Base-by-base conservation (phyloP, 2,888 invertebrate genomes). In the Macropis europaea region DNA sequence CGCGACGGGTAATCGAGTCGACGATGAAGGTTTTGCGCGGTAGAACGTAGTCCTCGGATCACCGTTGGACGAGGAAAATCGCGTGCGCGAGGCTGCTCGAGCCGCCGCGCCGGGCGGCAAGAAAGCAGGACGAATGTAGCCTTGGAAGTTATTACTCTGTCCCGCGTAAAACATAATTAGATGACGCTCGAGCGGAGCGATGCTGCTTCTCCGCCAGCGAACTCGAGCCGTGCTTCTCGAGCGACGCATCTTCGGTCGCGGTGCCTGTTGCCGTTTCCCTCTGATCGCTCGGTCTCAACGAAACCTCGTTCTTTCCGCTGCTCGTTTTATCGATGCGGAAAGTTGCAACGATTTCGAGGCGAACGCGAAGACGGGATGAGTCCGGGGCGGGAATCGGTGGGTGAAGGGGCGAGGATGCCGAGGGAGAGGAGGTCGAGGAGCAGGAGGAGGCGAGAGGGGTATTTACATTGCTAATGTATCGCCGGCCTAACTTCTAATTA, bases 381-480 rank as follows among this genome's bases (percentile, higher is more conserved):
- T 59, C 68, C 54, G 38, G 61, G 50, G 62, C 34, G 48, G 57
- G 71, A 24, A 32, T 45, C 19, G 50, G 36, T 0, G 19, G 38
- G 11, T 45, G 62, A 47, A 59, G 54, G 19, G 48, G 64, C 56
- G 59, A 38, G 42, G 54, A 42, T 40, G 47, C 22, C 19, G 42
- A 15, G 52, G 6, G 28, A 3, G 53, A n/a, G 60, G 40, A 32
- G 53, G 57, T 61, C 45, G 42, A 13, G 38, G 53, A 52, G 53
- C 36, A 22, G 56, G 43, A 57, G 74, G 57, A 59, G 69, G 67
- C 59, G 53, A 63, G 76, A 69, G 82, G 79, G 82, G 83, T 86
- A 89, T 90, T 90, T 89, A 88, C 89, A 89, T 89, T 89, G 89
- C 89, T 89, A 89, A 89, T 89, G 88, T 86, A 87, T 87, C 87